Evolutionary conservation across 1,140 invertebrate species (phyloP).

Genomic region (Halotydeus destructor): DNA sequence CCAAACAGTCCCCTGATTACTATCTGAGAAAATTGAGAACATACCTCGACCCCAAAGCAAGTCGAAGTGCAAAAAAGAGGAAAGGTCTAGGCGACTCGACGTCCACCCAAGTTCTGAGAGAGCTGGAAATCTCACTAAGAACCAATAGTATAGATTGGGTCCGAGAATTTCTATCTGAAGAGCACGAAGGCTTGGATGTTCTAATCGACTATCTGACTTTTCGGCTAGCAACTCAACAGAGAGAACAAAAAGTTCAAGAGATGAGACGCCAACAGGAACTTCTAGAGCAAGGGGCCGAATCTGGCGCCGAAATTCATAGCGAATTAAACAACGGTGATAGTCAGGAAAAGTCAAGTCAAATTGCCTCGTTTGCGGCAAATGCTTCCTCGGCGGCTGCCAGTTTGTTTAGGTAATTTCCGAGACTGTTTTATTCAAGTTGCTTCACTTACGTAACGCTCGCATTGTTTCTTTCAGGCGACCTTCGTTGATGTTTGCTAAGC

Average conservation of each 20-base stretch:
- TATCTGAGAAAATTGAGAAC: conserved; percentile 81
- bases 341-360: not conserved
- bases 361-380: not conserved
- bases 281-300: too few species aligned
- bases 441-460: not conserved
- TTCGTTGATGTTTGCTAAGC: conserved; percentile 11
- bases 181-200: conserved; percentile 84
- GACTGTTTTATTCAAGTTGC: not conserved
- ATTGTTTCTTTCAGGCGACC: conserved; percentile 7
- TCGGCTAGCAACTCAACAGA: conserved; percentile 51
- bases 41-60: conserved; percentile 80
- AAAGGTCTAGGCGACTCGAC: conserved; percentile 92
- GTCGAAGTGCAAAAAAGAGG: conserved; percentile 43
- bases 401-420: not conserved
- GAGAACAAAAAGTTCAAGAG: conserved; percentile 6
- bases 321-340: not conserved
- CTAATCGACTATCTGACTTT: conserved; percentile 92
- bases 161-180: conserved; percentile 83
- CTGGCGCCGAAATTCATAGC: not conserved
- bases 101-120: conserved; percentile 88
- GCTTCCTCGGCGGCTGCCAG: not conserved
- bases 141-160: conserved; percentile 99
- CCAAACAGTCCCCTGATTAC: conserved; percentile 82
- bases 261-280: conserved; percentile 6
- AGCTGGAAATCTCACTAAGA: conserved; percentile 91